Percentiles rank a stretch among this genome's conserved stretches.
phyloP scores from a whole-genome alignment of 2,888 invertebrate species.

The Baccha elongata region DNA sequence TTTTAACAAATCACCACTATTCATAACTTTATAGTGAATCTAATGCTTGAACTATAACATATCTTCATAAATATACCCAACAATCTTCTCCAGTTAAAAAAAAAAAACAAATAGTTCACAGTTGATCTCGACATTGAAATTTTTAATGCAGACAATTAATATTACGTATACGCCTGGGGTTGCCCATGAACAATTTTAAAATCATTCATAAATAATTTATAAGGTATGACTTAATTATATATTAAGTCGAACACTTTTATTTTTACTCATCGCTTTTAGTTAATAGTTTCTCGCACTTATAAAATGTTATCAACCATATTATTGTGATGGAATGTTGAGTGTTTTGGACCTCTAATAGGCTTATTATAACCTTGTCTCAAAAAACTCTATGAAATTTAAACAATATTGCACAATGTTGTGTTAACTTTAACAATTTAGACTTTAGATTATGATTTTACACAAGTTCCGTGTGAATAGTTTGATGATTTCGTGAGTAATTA shows the following conservation, averaged over 20 bases:
- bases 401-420: conserved; percentile 17
- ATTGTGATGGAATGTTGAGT: conserved; percentile 5
- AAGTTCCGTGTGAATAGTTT: conserved; percentile 35
- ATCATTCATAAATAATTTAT: conserved; percentile 22
- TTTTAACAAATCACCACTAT: too few species aligned
- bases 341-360: background rate
- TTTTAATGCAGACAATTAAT: background rate
- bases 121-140: conserved; percentile 24
- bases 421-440: background rate
- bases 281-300: background rate
- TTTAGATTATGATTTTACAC: conserved; percentile 35
- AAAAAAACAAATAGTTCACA: conserved; percentile 1
- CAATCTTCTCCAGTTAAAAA: too few species aligned
- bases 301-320: background rate
- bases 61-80: too few species aligned
- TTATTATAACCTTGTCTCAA: conserved; percentile 14
- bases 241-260: background rate
- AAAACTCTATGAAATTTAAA: conserved; percentile 1
- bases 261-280: background rate
- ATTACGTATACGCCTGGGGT: background rate
- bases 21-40: too few species aligned
- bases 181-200: conserved; percentile 21
- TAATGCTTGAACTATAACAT: too few species aligned
- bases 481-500: conserved; percentile 53
- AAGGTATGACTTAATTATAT: conserved; percentile 15